Evolutionary conservation across 1,140 invertebrate species (phyloP), one percentile per base, ranked within the genome.

Genomic region (Bursaphelenchus mucronatus): DNA sequence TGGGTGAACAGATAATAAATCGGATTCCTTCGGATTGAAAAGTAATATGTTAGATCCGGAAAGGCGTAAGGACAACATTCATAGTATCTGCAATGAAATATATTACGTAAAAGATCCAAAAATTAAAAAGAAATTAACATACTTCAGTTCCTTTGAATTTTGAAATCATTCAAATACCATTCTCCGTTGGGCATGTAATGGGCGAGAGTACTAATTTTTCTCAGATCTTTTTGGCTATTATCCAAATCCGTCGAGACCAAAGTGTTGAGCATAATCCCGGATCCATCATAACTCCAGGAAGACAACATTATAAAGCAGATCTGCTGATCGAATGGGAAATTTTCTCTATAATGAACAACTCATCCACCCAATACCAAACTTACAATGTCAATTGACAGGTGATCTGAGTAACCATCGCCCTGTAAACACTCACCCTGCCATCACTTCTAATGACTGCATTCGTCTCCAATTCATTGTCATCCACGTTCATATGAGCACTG

Each of bases 171-270:
- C 17, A 78, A 51, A n/a, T 64, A 70, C 76, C 76, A 78, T 51
- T 78, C 76, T 74, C 76, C 79, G 52, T 78, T 78, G 1, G 76
- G 76, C 17, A 78, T 78, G 63, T 78, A 78, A 63, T 78, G 76
- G 10, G 68, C 68, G 21, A 78, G 69, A 10, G 41, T 41, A 9
- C 65, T 58, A 15, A 41, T 41, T 40, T 52, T 21, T 51, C 15
- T 66, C 30, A 39, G 41, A 21, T 41, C 8, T 44, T 58, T 11
- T 2, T 51, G 13, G n/a, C 57, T 46, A 44, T 50, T 43, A 11
- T n/a, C 19, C 45, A 43, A 30, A 46, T 52, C 41, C 30, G 51
- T 52, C 21, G 52, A 51, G 19, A 52, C 41, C n/a, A 40, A 41
- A 30, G 17, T 11, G 8, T 62, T 54, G 1, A 52, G 40, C 54